Percentiles rank a stretch among this genome's conserved stretches.
phyloP scores from a whole-genome alignment of 2,113 vertebrate genomes.

The Microtus montanus region DNA sequence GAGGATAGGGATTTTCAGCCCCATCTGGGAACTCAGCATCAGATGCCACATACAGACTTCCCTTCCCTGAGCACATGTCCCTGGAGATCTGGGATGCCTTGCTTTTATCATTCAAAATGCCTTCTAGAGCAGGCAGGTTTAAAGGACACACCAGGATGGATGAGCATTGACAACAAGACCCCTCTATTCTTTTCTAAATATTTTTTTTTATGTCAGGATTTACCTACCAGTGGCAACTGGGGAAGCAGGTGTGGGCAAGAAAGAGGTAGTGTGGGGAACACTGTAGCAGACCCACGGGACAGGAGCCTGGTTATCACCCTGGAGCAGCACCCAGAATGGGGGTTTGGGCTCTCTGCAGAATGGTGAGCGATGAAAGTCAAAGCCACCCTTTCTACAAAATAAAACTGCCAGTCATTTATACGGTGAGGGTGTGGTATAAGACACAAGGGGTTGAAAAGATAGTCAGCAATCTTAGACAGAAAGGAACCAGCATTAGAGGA shows the following conservation, averaged over 20 bases:
- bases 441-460: background rate
- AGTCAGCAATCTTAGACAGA: too few relatives aligned
- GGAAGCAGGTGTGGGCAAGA: background rate
- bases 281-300: background rate
- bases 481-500: background rate
- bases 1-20: background rate
- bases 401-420: background rate
- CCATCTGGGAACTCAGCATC: background rate
- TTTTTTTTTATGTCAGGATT: background rate
- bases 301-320: background rate
- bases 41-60: background rate
- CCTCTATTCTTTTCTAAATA: background rate
- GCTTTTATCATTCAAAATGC: background rate
- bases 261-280: background rate
- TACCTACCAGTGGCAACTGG: background rate
- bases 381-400: background rate
- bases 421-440: background rate
- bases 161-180: background rate
- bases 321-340: background rate
- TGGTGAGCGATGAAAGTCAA: rapidly evolving
- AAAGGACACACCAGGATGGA: background rate
- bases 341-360: background rate
- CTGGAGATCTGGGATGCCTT: background rate
- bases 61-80: background rate
- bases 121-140: background rate